Conservation (phyloP, 2,888 invertebrate genomes). For the Cheilosia vernalis region DNA sequence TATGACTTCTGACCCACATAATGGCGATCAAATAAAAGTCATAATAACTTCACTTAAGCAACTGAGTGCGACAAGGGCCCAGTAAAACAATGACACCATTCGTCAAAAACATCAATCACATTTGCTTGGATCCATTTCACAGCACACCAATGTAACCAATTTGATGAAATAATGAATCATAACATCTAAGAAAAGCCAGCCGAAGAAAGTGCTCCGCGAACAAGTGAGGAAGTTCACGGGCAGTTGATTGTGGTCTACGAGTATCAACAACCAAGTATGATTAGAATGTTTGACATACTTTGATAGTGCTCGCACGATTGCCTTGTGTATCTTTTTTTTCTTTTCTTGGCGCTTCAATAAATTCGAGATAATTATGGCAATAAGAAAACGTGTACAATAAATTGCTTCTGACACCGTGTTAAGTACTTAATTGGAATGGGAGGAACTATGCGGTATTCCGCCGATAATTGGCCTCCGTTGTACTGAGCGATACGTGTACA, state of each 20-base stretch:
- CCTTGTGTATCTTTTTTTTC: not conserved
- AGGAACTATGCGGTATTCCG: conserved; percentile 1
- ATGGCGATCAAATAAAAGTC: too few species aligned
- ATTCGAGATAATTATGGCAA: conserved; percentile 36
- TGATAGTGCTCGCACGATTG: conserved; percentile 2
- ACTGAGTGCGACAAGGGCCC: too few species aligned
- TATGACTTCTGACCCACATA: too few species aligned
- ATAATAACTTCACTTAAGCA: too few species aligned
- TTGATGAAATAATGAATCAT: conserved; percentile 8
- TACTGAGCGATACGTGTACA: not conserved
- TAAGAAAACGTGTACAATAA: conserved; percentile 34
- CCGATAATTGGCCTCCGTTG: conserved; percentile 5
- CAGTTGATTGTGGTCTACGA: conserved; percentile 6
- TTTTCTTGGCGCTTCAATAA: conserved; percentile 2
- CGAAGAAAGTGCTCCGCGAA: conserved; percentile 5
- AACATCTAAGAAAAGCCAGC: not conserved
- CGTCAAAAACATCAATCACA: not conserved
- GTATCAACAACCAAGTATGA: conserved; percentile 9
- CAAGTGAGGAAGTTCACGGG: conserved; percentile 51
- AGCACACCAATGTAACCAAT: not conserved
- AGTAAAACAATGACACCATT: too few species aligned
- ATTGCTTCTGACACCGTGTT: conserved; percentile 46
- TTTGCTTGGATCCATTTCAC: not conserved
- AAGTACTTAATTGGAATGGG: conserved; percentile 27
- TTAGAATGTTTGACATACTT: conserved; percentile 57